These are phyloP conservation scores for Saccostrea echinata DNA, from an alignment of 1,140 invertebrate genomes.

Conservation along the genomic window DNA sequence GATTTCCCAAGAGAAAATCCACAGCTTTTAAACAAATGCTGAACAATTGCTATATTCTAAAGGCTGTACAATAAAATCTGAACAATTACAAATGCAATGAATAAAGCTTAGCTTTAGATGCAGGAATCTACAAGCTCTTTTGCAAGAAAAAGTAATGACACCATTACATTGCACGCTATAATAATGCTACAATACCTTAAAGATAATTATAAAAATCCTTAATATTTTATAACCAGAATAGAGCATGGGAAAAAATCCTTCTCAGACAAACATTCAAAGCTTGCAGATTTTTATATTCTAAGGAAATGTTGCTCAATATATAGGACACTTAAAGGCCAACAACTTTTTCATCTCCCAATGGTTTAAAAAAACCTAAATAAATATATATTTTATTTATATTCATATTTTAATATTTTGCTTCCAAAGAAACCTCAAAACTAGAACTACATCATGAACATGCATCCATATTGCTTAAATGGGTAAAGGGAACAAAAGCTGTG, in stretches of 20 bases:
- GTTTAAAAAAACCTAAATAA: neutral
- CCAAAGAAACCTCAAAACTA: too few species aligned
- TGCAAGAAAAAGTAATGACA: neutral
- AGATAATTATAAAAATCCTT: slow-evolving; percentile 19
- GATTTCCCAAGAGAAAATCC: slow-evolving; percentile 34
- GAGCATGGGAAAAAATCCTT: neutral
- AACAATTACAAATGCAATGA: slow-evolving; percentile 37
- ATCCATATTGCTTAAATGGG: too few species aligned
- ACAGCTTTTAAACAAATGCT: slow-evolving; percentile 33
- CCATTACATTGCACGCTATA: neutral
- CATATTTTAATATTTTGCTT: too few species aligned
- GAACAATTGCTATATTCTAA: slow-evolving; percentile 33
- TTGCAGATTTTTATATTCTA: neutral
- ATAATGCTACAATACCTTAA: slow-evolving; percentile 11
- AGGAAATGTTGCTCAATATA: neutral
- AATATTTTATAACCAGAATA: neutral
- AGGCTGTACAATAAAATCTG: neutral
- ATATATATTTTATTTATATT: neutral
- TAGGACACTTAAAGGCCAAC: neutral
- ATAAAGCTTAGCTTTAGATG: neutral
- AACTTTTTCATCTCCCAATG: neutral
- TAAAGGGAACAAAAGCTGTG: too few species aligned
- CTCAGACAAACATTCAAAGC: neutral
- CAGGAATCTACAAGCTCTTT: neutral
- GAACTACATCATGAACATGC: too few species aligned